Evolutionary conservation across 2,888 invertebrate genomes (phyloP).

Genomic region (Desoria tigrina): DNA sequence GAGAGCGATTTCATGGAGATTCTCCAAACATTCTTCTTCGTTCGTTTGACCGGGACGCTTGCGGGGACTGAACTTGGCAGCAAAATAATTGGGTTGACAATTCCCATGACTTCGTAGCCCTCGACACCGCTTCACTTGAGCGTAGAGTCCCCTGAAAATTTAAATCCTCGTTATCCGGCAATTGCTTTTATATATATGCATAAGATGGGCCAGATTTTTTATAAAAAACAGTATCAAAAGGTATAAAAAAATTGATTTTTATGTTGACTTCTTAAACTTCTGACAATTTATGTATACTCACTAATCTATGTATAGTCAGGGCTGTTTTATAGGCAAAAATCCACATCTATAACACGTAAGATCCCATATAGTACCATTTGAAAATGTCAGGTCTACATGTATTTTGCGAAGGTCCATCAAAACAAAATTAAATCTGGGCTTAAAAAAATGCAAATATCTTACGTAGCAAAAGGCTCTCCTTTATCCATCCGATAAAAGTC

Average conservation of each 20-base stretch:
- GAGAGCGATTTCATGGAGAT: slow-evolving; percentile 63
- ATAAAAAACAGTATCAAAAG: background rate
- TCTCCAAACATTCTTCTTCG: slow-evolving; percentile 62
- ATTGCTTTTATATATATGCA: background rate
- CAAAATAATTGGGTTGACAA: slow-evolving; percentile 55
- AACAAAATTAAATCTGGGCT: background rate
- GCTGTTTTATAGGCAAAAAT: too few relatives aligned
- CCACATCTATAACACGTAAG: too few relatives aligned
- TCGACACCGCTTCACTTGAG: slow-evolving; percentile 61
- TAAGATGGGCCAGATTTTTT: too few relatives aligned
- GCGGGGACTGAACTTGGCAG: slow-evolving; percentile 63
- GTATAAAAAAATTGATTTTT: background rate
- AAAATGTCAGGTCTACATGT: too few relatives aligned
- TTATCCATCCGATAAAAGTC: slow-evolving; percentile 41
- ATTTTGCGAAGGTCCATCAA: background rate
- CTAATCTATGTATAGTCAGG: too few relatives aligned
- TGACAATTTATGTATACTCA: too few relatives aligned
- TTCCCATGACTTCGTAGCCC: slow-evolving; percentile 57
- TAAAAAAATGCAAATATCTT: slow-evolving; percentile 23
- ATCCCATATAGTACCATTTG: too few relatives aligned
- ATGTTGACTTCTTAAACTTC: too few relatives aligned
- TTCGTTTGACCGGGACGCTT: slow-evolving; percentile 58
- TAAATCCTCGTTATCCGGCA: background rate
- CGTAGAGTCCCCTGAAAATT: slow-evolving; percentile 62
- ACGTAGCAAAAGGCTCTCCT: slow-evolving; percentile 47